Percentiles rank a stretch among this genome's conserved stretches.
Conservation (phyloP, 2,797 vertebrate species). For the Leuciscus waleckii region DNA sequence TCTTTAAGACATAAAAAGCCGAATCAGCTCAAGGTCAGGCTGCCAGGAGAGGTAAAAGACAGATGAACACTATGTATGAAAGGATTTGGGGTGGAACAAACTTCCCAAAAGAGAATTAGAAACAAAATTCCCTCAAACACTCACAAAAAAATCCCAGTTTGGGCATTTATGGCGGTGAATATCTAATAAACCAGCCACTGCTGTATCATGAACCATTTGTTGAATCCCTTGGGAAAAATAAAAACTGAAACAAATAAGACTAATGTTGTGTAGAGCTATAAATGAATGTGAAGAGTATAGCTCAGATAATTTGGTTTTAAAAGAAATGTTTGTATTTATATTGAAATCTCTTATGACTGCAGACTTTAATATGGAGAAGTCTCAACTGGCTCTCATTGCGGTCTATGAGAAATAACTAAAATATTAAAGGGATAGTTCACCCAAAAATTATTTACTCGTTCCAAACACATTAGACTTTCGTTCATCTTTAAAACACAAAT, state of each 20-base stretch:
- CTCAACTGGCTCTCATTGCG: not conserved
- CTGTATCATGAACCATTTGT: not conserved
- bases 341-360: not conserved
- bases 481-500: no score
- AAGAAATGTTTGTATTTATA: not conserved
- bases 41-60: not conserved
- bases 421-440: not conserved
- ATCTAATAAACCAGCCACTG: not conserved
- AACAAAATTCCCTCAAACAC: not conserved
- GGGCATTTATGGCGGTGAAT: not conserved
- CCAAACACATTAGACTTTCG: no score
- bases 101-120: constrained; percentile 10
- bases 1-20: not conserved
- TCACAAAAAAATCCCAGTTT: not conserved
- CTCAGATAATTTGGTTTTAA: not conserved
- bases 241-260: not conserved
- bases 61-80: not conserved
- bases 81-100: not conserved
- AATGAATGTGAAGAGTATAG: not conserved
- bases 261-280: not conserved
- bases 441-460: not conserved
- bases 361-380: no score
- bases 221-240: not conserved
- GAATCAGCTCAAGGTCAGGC: constrained; percentile 18
- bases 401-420: not conserved